Evolutionary conservation across 2,113 vertebrate species (phyloP).

Genomic region (Hoplias malabaricus): DNA sequence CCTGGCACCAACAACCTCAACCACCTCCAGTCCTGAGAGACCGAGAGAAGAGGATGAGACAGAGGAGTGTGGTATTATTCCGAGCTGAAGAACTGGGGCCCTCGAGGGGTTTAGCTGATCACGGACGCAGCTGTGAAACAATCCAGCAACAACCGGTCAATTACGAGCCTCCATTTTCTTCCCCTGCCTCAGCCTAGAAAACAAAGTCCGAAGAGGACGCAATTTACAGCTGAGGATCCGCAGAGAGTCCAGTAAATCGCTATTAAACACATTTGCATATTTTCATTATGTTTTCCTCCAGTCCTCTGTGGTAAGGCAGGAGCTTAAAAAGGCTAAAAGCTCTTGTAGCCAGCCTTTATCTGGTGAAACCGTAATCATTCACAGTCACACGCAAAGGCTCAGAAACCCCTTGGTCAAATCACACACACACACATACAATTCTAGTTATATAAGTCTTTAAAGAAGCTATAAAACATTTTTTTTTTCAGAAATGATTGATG

Average conservation of each 20-base stretch:
- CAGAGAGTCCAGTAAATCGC: not conserved
- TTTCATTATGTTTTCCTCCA: not conserved
- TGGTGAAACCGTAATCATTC: no score
- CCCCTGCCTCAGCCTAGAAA: not conserved
- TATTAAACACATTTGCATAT: not conserved
- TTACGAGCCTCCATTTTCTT: not conserved
- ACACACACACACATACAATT: no score
- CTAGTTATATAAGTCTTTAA: no score
- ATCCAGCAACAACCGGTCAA: slow-evolving; percentile 20
- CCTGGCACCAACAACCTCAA: not conserved
- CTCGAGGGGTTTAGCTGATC: not conserved
- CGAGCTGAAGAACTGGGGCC: not conserved
- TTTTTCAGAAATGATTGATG: no score
- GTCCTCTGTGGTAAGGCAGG: no score
- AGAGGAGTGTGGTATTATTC: slow-evolving; percentile 1
- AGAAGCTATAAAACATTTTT: no score
- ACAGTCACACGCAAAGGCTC: no score
- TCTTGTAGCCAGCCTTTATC: no score
- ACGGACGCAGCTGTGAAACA: slow-evolving; percentile 4
- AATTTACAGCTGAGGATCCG: not conserved
- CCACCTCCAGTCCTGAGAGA: not conserved
- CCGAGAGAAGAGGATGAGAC: not conserved
- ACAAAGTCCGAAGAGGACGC: not conserved
- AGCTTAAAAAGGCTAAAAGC: no score
- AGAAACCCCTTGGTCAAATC: no score